Base-by-base conservation (phyloP, 2,113 vertebrate genomes). In the Ictalurus punctatus region DNA sequence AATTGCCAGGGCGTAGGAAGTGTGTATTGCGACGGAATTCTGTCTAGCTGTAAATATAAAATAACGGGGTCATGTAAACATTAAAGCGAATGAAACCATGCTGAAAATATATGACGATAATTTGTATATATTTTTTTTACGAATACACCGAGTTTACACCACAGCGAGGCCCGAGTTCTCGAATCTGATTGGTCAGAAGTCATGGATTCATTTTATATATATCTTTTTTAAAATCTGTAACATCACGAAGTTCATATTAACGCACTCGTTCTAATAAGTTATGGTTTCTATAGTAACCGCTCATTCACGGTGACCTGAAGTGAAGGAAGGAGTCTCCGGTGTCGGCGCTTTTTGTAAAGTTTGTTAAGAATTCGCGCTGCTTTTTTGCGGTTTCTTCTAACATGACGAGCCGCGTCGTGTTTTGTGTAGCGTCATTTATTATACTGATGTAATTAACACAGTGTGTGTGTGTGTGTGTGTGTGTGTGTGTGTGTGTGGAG, bases 1-100 rank as follows among this genome's bases (percentile, higher is more conserved):
- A 86, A 88, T 84, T 81, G 37, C 83, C 30, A 27, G 27, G n/a
- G 48, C 54, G 44, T 44, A 44, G 44, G 27, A 73, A 63, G 61
- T 34, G 19, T 69, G 59, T 67, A 69, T 63, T 48, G 65, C 6
- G 10, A 65, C 2, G 27, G 10, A 69, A 37, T 19, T 73, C 14
- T 73, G 0, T 21, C 30, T 71, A 14, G 65, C 67, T 6, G 1
- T 34, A 17, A 0, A 71, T 34, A 34, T 10, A 30, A 6, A 8
- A 71, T 67, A 30, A 67, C 25, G 13, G 2, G 8, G 48, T 9
- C 7, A 0, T 9, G 6, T 23, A 25, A 1, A n/a, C 3, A 30
- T 30, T 69, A 5, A 14, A 30, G 67, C 14, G 5, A 69, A n/a
- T 14, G 5, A 69, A 69, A 30, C 13, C 4, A 30, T 16, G 65